Evolutionary conservation across 2,113 vertebrate species (phyloP).

Genomic region (Gadus chalcogrammus): DNA sequence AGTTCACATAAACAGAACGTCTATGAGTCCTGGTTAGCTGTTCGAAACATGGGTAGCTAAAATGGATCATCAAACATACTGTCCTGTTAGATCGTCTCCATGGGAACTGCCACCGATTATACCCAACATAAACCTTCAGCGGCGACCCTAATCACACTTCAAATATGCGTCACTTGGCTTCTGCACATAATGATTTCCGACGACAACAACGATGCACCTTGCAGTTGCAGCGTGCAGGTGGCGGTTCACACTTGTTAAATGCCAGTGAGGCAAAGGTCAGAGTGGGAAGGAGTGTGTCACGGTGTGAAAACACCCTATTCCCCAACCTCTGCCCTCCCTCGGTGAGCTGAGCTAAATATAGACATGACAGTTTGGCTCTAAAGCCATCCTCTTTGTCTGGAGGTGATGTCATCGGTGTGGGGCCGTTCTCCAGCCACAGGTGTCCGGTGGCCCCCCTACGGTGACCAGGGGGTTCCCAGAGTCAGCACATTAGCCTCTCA

Average conservation of each 20-base stretch:
- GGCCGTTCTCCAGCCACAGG: constrained; percentile 60
- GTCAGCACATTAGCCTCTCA: constrained; percentile 68
- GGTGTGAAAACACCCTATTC: background rate
- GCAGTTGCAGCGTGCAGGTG: too few relatives aligned
- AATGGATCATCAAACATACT: too few relatives aligned
- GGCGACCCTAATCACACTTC: too few relatives aligned
- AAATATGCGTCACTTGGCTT: too few relatives aligned
- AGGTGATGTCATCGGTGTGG: constrained; percentile 46
- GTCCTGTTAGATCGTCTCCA: too few relatives aligned
- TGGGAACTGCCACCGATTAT: too few relatives aligned
- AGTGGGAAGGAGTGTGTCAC: background rate
- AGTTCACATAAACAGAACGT: too few relatives aligned
- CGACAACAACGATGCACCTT: too few relatives aligned
- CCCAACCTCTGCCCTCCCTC: constrained; percentile 1
- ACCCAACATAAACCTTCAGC: too few relatives aligned
- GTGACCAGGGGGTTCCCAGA: constrained; percentile 51
- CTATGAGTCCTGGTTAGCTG: too few relatives aligned
- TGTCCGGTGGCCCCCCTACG: constrained; percentile 67
- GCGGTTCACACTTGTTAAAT: background rate
- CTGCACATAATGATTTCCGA: too few relatives aligned
- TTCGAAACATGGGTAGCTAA: too few relatives aligned
- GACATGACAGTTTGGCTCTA: constrained; percentile 45
- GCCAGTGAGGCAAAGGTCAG: background rate
- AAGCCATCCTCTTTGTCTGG: constrained; percentile 45
- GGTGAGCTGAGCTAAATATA: constrained; percentile 15